Base-by-base conservation (phyloP, 2,888 invertebrate species). In the Siphonodentalium dalli region DNA sequence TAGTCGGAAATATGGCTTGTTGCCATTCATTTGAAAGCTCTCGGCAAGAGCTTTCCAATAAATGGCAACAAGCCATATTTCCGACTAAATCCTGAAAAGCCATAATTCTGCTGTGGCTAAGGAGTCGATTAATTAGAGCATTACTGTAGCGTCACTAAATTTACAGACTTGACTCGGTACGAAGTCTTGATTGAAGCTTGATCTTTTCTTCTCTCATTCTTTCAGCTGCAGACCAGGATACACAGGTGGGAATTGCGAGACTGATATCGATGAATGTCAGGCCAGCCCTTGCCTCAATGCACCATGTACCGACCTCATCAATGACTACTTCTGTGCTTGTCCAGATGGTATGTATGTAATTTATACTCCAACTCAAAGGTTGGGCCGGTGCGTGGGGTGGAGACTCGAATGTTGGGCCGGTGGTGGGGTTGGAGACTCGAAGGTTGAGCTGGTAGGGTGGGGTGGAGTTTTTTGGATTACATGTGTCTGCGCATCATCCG, bases 221-320 rank as follows among this genome's bases (percentile, higher is more conserved):
- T 39, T 18, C 43, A 68, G 68, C 13, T 68, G 64, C 62, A 38
- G 47, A 18, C 31, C 28, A 33, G 60, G 60, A 21, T 69, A 64
- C 66, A 66, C 62, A 9, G 68, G 68, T 28, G 23, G 24, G 0
- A 20, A 38, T 13, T 72, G 72, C 63, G 61, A 67, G n/a, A 54
- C 46, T 9, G 49, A 49, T 35, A 42, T 71, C 7, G 57, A 71
- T 42, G 63, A 65, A 27, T 73, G 73, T 54, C 31, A 54, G 5
- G 66, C 64, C 43, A 35, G 51, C 24, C 69, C 71, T 7, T 73
- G 74, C 45, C n/a, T n/a, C n/a, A n/a, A 58, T 42, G 71, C 61
- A 28, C 58, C 51, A 5, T 74, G 74, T 57, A 34, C 23, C 1
- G 55, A 65, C 37, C 39, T 44, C 33, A 44, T 54, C 18, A 45